Base-by-base conservation (phyloP, 2,888 invertebrate species). In the Ganaspis brasiliensis region DNA sequence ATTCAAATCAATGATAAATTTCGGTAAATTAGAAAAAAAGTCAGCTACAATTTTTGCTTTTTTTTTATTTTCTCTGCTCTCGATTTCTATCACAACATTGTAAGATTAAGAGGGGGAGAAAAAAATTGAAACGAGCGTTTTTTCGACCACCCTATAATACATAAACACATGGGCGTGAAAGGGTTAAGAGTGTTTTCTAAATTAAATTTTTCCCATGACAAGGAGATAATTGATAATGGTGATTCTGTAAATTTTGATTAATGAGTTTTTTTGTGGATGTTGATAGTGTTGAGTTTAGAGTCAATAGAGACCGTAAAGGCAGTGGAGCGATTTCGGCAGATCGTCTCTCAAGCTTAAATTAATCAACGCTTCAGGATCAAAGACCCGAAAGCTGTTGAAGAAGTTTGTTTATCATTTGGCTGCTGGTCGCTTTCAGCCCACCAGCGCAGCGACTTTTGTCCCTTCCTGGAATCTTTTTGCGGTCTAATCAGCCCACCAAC, bases 361-460 rank as follows among this genome's bases (percentile, higher is more conserved):
- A 90, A 91, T 91, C 90, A 90, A 88, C 86, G 88, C 84, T 84
- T 75, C 79, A 81, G 87, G 89, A 89, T 91, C 91, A 91, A 90
- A 90, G 90, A 86, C 84, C 84, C 85, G 83, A 83, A 83, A 83
- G 85, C 84, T 84, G 81, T 82, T 78, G 74, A 76, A 75, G 78
- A 73, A 84, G 89, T 90, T 91, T 90, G 89, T 91, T 90, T 90
- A 89, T 89, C 86, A 84, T 87, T 82, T 84, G 82, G 82, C 81
- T 74, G 80, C 83, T 80, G 75, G 70, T 79, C 80, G 79, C 77
- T 82, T 79, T 81, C 75, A 75, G 75, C 24, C 67, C 40, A 63
- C 55, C 80, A 77, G 83, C 81, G 78, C 78, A 83, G 80, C 75
- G 76, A 77, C 76, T 72, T 77, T 78, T 83, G 78, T 78, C 75